Evolutionary conservation across 2,888 invertebrate species (phyloP).

Genomic region (Quadroppia sp.): DNA sequence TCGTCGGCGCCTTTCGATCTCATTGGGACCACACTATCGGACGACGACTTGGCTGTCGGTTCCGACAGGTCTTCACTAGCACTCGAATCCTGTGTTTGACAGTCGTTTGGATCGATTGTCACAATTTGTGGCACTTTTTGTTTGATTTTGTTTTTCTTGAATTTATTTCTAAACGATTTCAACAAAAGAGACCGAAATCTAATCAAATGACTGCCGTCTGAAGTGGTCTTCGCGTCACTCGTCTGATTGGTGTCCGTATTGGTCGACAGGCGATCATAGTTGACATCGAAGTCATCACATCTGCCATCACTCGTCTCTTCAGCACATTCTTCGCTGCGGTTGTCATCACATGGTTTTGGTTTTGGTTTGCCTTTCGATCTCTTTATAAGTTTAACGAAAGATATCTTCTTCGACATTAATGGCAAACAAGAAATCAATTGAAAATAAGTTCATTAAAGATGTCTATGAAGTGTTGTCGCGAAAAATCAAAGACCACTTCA

Average conservation of each 20-base stretch:
- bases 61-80: neutral
- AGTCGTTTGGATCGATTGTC: neutral
- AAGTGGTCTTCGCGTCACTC: neutral
- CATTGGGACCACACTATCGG: too few relatives aligned
- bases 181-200: constrained; percentile 7
- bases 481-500: too few relatives aligned
- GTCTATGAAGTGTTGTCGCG: neutral
- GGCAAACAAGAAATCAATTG: neutral
- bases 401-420: constrained; percentile 24
- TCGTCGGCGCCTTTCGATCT: too few relatives aligned
- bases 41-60: neutral
- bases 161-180: constrained; percentile 3
- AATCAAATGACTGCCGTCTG: neutral
- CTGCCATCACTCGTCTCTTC: neutral
- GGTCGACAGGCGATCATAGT: constrained; percentile 5
- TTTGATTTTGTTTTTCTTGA: constrained; percentile 15
- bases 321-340: neutral
- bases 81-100: neutral
- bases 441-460: neutral
- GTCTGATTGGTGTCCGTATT: neutral
- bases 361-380: neutral
- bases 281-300: constrained; percentile 1
- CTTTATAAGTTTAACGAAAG: constrained; percentile 15
- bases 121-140: neutral
- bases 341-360: neutral